Conservation (phyloP, 2,113 vertebrate species). For the Aphyosemion australe region DNA sequence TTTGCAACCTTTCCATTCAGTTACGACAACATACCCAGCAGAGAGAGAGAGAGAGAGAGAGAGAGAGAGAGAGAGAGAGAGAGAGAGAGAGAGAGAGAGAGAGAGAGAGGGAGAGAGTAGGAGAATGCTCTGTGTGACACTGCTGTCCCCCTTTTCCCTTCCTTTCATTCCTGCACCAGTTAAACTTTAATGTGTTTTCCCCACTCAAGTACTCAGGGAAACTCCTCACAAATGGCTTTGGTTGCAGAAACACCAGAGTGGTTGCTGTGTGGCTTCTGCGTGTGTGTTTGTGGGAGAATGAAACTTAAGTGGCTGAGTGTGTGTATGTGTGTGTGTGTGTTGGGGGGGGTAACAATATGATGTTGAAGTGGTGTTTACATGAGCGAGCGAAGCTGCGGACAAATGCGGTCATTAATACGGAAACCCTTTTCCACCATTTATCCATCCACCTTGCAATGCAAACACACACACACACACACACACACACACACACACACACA, state of each 20-base stretch:
- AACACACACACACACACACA: too few relatives aligned
- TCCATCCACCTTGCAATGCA: slow-evolving; percentile 27
- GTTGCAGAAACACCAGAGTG: slow-evolving; percentile 74
- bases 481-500: too few relatives aligned
- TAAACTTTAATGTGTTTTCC: slow-evolving; percentile 79
- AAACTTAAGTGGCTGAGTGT: slow-evolving; percentile 63
- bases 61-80: slow-evolving; percentile 8
- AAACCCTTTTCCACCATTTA: slow-evolving; percentile 39
- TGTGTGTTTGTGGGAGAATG: slow-evolving; percentile 44
- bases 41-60: slow-evolving; percentile 9
- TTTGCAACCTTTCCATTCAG: slow-evolving; percentile 17
- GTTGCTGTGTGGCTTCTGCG: slow-evolving; percentile 52
- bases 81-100: slow-evolving; percentile 8
- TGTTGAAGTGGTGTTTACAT: slow-evolving; percentile 71
- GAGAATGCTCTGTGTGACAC: slow-evolving; percentile 37
- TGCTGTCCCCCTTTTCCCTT: slow-evolving; percentile 37
- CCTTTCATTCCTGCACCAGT: slow-evolving; percentile 49
- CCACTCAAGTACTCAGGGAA: slow-evolving; percentile 74
- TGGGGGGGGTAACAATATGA: slow-evolving; percentile 50
- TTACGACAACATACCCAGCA: neutral
- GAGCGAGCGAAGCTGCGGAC: slow-evolving; percentile 53
- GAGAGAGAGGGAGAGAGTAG: neutral
- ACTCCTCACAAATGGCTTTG: slow-evolving; percentile 78
- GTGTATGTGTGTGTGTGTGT: slow-evolving; percentile 21
- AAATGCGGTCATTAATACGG: slow-evolving; percentile 74